phyloP scores from a whole-genome alignment of 37 sponge, comb jelly and placozoan species.

The Amphimedon queenslandica region DNA sequence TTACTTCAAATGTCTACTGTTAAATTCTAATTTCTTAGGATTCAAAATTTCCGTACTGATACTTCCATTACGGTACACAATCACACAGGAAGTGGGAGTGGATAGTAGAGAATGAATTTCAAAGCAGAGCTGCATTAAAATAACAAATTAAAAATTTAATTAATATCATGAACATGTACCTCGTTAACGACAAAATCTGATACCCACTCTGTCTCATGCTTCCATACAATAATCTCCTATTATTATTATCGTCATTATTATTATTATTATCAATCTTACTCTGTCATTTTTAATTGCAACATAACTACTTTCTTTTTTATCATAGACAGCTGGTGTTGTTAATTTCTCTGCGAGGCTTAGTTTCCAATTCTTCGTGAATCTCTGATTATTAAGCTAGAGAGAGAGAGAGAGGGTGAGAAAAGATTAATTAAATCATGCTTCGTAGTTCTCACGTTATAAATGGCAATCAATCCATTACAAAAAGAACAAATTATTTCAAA shows the following conservation, averaged over 20 bases:
- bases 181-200: background rate
- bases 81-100: too few relatives aligned
- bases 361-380: conserved; percentile 15
- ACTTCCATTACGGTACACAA: too few relatives aligned
- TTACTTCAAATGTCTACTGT: too few relatives aligned
- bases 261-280: background rate
- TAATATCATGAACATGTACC: too few relatives aligned
- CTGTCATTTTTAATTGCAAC: conserved; percentile 14
- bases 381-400: conserved; percentile 1
- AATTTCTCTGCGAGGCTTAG: background rate
- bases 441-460: conserved; percentile 9
- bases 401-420: background rate
- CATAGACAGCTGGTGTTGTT: conserved; percentile 3
- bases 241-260: background rate
- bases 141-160: too few relatives aligned
- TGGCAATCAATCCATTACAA: background rate
- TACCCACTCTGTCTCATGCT: background rate
- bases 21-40: too few relatives aligned
- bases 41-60: too few relatives aligned
- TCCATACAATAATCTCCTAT: conserved; percentile 26
- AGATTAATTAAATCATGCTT: background rate
- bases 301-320: background rate
- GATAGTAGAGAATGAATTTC: too few relatives aligned
- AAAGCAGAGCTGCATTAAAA: too few relatives aligned
- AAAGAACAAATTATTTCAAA: background rate